Base-by-base conservation (phyloP, 2,888 invertebrate species). In the Ephialtes manifestator region DNA sequence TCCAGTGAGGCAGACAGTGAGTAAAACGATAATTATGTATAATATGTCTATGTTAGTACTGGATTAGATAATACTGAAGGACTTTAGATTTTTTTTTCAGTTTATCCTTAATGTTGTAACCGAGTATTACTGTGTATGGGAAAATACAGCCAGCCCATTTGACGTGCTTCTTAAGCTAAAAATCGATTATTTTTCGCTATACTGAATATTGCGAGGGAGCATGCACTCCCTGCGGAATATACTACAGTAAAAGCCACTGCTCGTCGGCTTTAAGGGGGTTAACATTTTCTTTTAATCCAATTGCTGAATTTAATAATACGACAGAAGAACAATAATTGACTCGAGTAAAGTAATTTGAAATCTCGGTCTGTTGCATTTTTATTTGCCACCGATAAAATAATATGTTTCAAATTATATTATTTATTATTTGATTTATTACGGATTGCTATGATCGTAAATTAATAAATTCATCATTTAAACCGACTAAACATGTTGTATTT, bases 121-220 rank as follows among this genome's bases (percentile, higher is more conserved):
- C 4, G 31, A 18, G 18, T 63, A 15, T 31, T 35, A 15, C 31
- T 35, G 53, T 18, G 35, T 18, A 43, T 65, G 8, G 46, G 18
- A 3, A 31, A 15, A 35, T 48, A 28, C 18, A 20, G 43, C 51
- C 31, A 58, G 58, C 43, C 39, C 71, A 63, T 72, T 72, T 76
- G 39, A 31, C 35, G 65, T 39, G 51, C 71, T 71, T 75, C 63
- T 72, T 76, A 65, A 82, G 74, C 79, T 35, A 28, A 76, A 82
- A 82, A 85, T 85, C 85, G 85, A 85, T 85, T 76, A 70, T 81
- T 85, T 67, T 75, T 24, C 76, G 71, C 79, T 79, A 78, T 80
- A 80, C 76, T 18, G 8, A 82, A 80, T 39, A 65, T 60, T 46
- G 53, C 82, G 75, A 85, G 85, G 71, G 84, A 84, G 82, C 70